A percentile compares a stretch with the other conserved stretches of the same genome.
Evolutionary conservation across 2,888 invertebrate genomes (phyloP).

Genomic region (Sepiola atlantica): DNA sequence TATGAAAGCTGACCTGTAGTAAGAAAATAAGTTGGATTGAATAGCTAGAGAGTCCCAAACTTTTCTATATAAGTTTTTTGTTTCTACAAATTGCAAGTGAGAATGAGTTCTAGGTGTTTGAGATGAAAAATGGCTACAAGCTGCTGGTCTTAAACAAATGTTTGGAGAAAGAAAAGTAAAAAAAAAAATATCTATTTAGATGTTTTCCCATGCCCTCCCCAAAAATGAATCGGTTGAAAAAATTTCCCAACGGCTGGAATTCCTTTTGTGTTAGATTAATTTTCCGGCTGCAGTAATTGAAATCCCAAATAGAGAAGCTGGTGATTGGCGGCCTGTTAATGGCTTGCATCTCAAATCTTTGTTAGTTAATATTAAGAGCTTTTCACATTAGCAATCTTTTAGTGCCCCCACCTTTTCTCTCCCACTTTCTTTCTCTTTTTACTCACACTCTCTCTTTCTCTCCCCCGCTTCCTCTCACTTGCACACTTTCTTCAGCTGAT

Average conservation of each 20-base stretch:
- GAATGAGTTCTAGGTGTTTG: too few species aligned
- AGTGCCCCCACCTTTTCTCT: not conserved
- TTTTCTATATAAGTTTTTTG: not conserved
- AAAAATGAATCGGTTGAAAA: not conserved
- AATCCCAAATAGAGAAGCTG: constrained; percentile 32
- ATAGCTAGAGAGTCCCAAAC: not conserved
- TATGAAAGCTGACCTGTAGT: not conserved
- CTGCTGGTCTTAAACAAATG: not conserved
- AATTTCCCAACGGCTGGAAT: not conserved
- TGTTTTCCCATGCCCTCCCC: not conserved
- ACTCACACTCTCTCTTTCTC: not conserved
- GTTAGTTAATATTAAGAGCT: not conserved
- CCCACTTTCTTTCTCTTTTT: not conserved
- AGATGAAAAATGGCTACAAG: not conserved
- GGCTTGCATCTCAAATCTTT: not conserved
- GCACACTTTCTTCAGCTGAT: not conserved
- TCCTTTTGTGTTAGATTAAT: not conserved
- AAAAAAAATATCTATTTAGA: not conserved
- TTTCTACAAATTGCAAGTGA: too few species aligned
- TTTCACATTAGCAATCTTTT: not conserved
- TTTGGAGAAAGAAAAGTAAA: not conserved
- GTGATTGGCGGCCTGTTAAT: not conserved
- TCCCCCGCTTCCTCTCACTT: not conserved
- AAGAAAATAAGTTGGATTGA: not conserved
- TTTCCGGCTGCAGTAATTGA: not conserved